phyloP scores from a whole-genome alignment of 2,888 invertebrate genomes.

The Nipponacmea schrenckii region DNA sequence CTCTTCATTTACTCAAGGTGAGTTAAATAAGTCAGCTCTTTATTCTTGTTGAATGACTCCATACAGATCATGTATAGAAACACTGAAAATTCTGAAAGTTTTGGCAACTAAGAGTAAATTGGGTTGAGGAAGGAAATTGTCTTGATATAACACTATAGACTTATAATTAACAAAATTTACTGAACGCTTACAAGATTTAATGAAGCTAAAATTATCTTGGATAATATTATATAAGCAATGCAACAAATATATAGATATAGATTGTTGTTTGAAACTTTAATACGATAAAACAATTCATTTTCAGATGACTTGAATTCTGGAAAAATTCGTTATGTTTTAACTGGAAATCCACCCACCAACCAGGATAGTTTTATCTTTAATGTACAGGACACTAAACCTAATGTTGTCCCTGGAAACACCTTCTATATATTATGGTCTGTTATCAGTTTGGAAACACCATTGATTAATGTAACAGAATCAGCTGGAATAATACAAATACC shows the following conservation, averaged over 20 bases:
- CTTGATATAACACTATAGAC: too few species aligned
- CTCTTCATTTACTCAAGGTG: conserved; percentile 58
- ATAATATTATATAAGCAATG: too few species aligned
- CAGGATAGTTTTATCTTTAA: conserved; percentile 63
- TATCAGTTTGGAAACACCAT: conserved; percentile 47
- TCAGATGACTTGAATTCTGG: conserved; percentile 61
- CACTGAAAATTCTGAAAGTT: too few species aligned
- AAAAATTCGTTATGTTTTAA: conserved; percentile 56
- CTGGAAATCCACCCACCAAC: conserved; percentile 35
- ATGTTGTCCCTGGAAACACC: conserved; percentile 54
- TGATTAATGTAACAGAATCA: conserved; percentile 57
- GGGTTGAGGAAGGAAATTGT: too few species aligned
- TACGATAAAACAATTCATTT: background rate
- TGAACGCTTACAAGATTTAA: too few species aligned
- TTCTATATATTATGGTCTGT: conserved; percentile 63
- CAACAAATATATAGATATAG: too few species aligned
- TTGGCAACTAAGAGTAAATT: too few species aligned
- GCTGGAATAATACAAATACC: conserved; percentile 56
- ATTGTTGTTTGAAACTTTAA: too few species aligned
- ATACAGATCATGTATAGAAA: too few species aligned
- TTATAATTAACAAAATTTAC: too few species aligned
- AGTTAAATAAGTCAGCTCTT: background rate
- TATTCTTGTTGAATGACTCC: too few species aligned
- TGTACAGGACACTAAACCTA: conserved; percentile 60
- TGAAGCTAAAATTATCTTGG: too few species aligned